Conservation (phyloP, 2,113 vertebrate genomes). For the Chroicocephalus ridibundus region DNA sequence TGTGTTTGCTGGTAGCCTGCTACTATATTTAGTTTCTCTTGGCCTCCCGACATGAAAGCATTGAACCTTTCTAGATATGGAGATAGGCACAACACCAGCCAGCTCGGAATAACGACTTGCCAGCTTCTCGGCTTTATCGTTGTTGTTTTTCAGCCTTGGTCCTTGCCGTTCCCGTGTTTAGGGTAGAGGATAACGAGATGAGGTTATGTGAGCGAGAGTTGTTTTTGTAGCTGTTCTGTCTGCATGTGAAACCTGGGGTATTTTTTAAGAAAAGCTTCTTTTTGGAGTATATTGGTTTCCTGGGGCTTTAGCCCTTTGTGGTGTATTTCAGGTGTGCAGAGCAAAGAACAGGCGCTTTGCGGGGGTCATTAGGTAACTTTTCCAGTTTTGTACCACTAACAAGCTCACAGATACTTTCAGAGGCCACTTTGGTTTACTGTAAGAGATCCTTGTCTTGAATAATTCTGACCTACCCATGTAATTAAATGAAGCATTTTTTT, state of each 20-base stretch:
- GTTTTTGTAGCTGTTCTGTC: background rate
- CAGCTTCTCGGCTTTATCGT: background rate
- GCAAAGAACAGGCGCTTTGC: background rate
- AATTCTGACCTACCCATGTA: background rate
- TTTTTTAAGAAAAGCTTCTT: background rate
- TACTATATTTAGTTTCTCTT: conserved; percentile 53
- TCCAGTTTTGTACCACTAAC: background rate
- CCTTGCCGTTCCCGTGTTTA: background rate
- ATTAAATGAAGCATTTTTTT: background rate
- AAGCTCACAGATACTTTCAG: background rate
- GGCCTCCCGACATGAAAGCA: background rate
- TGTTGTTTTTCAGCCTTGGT: background rate
- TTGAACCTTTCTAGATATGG: conserved; percentile 55
- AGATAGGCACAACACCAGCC: conserved; percentile 10
- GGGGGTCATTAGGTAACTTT: background rate
- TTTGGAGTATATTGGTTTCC: background rate
- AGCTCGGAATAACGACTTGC: background rate
- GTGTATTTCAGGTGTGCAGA: background rate
- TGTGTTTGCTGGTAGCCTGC: conserved; percentile 18
- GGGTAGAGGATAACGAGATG: background rate
- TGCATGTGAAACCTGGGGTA: background rate
- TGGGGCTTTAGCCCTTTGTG: background rate
- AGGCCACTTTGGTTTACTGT: background rate
- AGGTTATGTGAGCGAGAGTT: background rate
- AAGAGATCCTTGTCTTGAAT: background rate